Evolutionary conservation across 2,113 vertebrate species (phyloP).

Genomic region (Cercopithecus mona): DNA sequence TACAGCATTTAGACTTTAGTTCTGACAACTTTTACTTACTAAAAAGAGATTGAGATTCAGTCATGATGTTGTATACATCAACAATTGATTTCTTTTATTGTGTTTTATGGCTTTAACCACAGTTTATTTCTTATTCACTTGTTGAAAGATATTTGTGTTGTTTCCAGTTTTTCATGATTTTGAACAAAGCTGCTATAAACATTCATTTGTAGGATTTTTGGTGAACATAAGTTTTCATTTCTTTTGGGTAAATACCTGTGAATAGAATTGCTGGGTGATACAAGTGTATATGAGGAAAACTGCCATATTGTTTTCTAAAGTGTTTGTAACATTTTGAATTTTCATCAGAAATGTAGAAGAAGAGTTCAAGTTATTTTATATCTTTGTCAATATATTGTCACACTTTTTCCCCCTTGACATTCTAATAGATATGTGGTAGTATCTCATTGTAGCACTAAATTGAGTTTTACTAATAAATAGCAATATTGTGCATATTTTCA

Average conservation of each 20-base stretch:
- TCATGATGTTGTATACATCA: neutral
- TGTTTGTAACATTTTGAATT: neutral
- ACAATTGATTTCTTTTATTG: neutral
- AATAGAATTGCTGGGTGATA: neutral
- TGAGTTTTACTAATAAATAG: neutral
- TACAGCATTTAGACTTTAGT: neutral
- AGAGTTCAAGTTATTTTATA: neutral
- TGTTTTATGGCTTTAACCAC: neutral
- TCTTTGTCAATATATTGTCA: neutral
- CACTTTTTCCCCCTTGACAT: rapidly evolving
- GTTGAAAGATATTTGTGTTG: neutral
- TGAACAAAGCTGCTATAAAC: neutral
- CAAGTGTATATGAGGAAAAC: neutral
- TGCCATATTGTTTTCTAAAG: neutral
- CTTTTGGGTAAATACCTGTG: neutral
- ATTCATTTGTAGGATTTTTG: neutral
- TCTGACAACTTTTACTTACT: neutral
- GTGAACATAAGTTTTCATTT: neutral
- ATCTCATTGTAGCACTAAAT: neutral
- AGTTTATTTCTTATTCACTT: neutral
- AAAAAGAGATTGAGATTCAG: neutral
- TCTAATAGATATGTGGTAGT: neutral
- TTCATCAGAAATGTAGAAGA: neutral
- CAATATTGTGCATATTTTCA: neutral
- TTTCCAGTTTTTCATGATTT: neutral